Base-by-base conservation (phyloP, 2,113 vertebrate genomes). In the Geococcyx californianus region DNA sequence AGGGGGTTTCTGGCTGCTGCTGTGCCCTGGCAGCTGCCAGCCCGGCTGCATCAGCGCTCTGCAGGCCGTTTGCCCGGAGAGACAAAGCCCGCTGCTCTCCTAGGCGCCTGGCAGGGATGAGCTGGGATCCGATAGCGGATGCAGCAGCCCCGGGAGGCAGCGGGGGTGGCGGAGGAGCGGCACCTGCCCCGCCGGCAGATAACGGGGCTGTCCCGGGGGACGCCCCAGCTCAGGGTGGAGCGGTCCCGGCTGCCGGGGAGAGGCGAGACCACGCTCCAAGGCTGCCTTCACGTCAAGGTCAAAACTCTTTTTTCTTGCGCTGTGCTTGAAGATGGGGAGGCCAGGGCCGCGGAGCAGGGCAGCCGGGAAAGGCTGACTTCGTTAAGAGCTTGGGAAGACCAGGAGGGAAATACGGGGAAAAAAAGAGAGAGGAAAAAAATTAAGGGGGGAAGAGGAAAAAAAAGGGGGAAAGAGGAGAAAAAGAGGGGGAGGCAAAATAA, bases 101-200 rank as follows among this genome's bases (percentile, higher is more conserved):
- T 0, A 0, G 13, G 33, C 0, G 5, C 7, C 9, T 5, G 23
- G 74, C 23, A 5, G 55, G 51, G 31, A 17, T 3, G 54, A 26
- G 77, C 49, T 2, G 55, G 47, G 68, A 4, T 1, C 14, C 40
- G 31, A 49, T n/a, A n/a, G n/a, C n/a, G n/a, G n/a, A n/a, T 13
- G 63, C n/a, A 6, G n/a, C 13, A 25, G 44, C 31, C 11, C 59
- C 23, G 34, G 54, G 38, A 26, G 49, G 80, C 20, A 9, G 49
- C 31, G 7, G 44, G 28, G 49, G n/a, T n/a, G n/a, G n/a, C 5
- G 26, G 19, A 24, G 12, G 2, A 29, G 47, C 11, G 17, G 25
- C 49, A 24, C n/a, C 66, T 44, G 69, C 49, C 80, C 52, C 26
- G 44, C 31, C 7, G 51, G 8, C 28, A 36, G 42, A 7, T 1